These are phyloP conservation scores for Drosophila eohydei DNA, from an alignment of 2,888 invertebrate species.

Conservation along the genomic window DNA sequence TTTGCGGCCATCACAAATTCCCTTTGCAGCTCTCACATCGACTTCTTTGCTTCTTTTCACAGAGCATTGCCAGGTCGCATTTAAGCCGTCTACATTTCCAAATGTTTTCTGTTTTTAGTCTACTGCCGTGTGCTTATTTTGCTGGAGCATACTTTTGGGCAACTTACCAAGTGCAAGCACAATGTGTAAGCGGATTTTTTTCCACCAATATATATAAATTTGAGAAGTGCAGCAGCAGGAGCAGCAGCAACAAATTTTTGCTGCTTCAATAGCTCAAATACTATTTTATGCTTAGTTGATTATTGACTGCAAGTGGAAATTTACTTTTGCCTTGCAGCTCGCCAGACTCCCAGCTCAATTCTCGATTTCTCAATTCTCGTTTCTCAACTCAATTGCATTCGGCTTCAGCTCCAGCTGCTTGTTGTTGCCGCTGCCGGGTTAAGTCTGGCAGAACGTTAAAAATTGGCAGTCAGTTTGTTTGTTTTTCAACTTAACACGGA, in stretches of 20 bases:
- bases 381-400: constrained; percentile 40
- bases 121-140: constrained; percentile 15
- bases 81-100: background rate
- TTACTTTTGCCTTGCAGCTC: constrained; percentile 51
- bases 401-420: constrained; percentile 15
- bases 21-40: background rate
- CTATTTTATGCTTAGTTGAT: constrained; percentile 80
- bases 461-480: constrained; percentile 74
- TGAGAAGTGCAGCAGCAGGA: constrained; percentile 23
- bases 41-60: no score
- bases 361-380: constrained; percentile 33
- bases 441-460: constrained; percentile 69
- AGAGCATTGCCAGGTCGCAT: background rate
- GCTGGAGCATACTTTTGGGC: constrained; percentile 34
- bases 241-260: constrained; percentile 67
- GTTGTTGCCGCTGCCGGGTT: constrained; percentile 29
- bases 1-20: background rate
- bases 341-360: constrained; percentile 17
- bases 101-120: constrained; percentile 30
- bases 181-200: constrained; percentile 66
- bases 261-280: constrained; percentile 78
- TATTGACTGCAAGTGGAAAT: constrained; percentile 77
- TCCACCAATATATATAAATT: constrained; percentile 13
- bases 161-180: constrained; percentile 50
- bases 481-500: constrained; percentile 74